These are phyloP conservation scores for Atta colombica DNA, from an alignment of 1,140 invertebrate genomes.

Conservation along the genomic window DNA sequence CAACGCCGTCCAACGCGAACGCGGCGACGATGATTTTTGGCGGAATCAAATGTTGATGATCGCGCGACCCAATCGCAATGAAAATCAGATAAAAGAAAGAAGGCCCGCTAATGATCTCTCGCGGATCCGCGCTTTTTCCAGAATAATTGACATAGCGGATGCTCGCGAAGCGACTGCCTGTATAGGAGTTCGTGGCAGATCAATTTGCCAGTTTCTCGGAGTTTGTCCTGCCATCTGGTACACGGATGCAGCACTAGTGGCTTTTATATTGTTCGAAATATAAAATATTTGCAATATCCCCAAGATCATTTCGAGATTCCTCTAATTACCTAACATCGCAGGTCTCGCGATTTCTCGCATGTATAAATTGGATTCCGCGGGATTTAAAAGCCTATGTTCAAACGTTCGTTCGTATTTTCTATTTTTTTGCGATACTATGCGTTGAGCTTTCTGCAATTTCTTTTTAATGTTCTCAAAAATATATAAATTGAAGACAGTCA, in stretches of 20 bases:
- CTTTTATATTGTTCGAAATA: constrained; percentile 61
- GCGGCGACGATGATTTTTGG: constrained; percentile 23
- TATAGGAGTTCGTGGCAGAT: constrained; percentile 62
- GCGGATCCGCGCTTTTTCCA: constrained; percentile 27
- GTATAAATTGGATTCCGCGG: not conserved
- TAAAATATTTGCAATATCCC: constrained; percentile 40
- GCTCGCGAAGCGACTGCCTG: constrained; percentile 54
- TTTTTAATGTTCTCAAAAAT: not conserved
- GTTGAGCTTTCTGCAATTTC: not conserved
- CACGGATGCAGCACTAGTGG: constrained; percentile 45
- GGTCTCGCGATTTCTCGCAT: not conserved
- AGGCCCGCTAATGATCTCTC: not conserved
- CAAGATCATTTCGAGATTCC: not conserved
- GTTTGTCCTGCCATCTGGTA: constrained; percentile 72
- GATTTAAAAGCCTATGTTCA: not conserved
- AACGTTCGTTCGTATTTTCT: not conserved
- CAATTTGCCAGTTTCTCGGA: constrained; percentile 69
- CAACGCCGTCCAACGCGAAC: constrained; percentile 17
- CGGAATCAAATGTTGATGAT: constrained; percentile 28
- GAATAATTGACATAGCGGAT: constrained; percentile 60
- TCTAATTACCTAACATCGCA: not conserved
- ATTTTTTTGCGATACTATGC: not conserved
- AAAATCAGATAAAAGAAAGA: not conserved
- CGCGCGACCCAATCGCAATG: not conserved
- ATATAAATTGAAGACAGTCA: not conserved